Conservation (phyloP, 2,888 invertebrate species). For the Tryphoninae sp. region DNA sequence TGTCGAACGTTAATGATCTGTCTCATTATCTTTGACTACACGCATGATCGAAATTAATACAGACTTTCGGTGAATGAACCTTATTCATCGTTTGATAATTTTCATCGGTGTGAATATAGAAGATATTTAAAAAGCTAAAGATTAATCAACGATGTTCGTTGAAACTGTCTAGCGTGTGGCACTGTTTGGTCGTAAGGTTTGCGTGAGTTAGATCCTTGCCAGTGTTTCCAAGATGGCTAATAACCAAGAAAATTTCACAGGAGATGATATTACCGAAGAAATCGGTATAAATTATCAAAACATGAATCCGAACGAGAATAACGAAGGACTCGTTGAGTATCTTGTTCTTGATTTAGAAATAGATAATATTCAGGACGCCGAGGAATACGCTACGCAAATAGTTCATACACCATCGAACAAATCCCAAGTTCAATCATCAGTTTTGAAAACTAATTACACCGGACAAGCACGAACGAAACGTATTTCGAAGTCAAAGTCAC, state of each 20-base stretch:
- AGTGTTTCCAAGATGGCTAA: conserved; percentile 37
- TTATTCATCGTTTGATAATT: too few relatives aligned
- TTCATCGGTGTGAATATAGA: too few relatives aligned
- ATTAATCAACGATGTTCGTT: too few relatives aligned
- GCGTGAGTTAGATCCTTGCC: too few relatives aligned
- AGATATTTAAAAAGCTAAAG: too few relatives aligned
- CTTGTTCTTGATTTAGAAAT: conserved; percentile 65
- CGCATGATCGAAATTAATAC: too few relatives aligned
- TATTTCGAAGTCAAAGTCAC: not conserved
- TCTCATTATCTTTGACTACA: too few relatives aligned
- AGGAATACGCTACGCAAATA: conserved; percentile 47
- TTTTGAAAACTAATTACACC: conserved; percentile 18
- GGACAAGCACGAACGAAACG: not conserved
- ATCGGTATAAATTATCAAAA: conserved; percentile 21
- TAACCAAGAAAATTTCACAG: conserved; percentile 28
- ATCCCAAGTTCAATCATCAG: not conserved
- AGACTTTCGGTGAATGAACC: too few relatives aligned
- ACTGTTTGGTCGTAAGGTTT: too few relatives aligned
- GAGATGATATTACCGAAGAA: conserved; percentile 41
- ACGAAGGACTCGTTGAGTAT: conserved; percentile 62
- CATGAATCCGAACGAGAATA: conserved; percentile 33
- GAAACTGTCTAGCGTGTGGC: too few relatives aligned
- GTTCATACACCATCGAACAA: not conserved
- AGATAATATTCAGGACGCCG: conserved; percentile 44
- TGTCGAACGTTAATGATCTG: too few relatives aligned